Evolutionary conservation across 2,888 invertebrate genomes (phyloP), one percentile per base, ranked within the genome.

Genomic region (Proisotoma minuta): DNA sequence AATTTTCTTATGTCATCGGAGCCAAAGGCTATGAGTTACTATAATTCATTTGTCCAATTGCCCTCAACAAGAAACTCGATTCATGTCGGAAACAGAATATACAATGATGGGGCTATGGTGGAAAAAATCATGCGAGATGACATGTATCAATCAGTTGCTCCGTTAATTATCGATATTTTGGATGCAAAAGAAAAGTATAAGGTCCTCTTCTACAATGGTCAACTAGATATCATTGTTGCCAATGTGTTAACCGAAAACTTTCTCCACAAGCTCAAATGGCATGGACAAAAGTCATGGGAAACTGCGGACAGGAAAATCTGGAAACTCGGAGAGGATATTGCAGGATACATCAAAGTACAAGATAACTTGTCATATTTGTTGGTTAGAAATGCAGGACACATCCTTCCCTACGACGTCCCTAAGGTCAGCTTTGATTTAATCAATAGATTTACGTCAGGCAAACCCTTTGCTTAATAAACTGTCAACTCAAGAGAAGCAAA

Each of bases 161-260:
- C 84, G 0, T 85, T 86, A 83, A 79, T 91, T 59, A 81, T 84
- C 0, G 85, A 86, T 72, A 78, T 91, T 0, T 76, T 89, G 0
- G 80, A 84, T 39, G 78, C 71, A 12, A 58, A 59, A 22, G 69
- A 71, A 29, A 39, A 84, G 72, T 88, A 87, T 74, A 81, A 82
- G 76, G 84, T 91, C 18, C 82, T 94, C 49, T 82, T 93, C 64
- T 95, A 94, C 77, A 93, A 87, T 76, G 95, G 95, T 0, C 94
- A 95, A 76, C 77, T 95, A 68, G 95, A 96, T 77, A 87, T 95
- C 15, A 91, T 94, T 68, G 89, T 93, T 0, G 91, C 92, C 0
- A 91, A 91, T 78, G 91, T 92, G 0, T 76, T 91, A 54, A 93
- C 93, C 0, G 82, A 87, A 22, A 88, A 87, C 76, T 92, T 89